Evolutionary conservation across 2,797 vertebrate species (phyloP).

Genomic region (Sebastolobus alascanus): DNA sequence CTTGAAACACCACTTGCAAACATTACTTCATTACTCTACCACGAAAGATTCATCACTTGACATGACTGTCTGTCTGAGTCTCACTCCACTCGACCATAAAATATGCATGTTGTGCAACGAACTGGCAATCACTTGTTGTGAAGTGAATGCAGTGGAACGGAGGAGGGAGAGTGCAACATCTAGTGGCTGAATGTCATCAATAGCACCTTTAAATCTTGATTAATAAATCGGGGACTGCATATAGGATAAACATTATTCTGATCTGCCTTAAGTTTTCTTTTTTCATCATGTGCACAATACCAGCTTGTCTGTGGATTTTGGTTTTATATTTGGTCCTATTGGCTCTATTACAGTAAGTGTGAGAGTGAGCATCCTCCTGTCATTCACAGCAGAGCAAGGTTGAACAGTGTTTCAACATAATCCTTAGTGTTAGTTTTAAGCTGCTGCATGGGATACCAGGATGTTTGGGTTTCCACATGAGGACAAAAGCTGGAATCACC

Average conservation of each 20-base stretch:
- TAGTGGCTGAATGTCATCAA: too few relatives aligned
- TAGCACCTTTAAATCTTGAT: constrained; percentile 5
- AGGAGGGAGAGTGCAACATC: too few relatives aligned
- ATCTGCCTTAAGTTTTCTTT: background rate
- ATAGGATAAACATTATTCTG: background rate
- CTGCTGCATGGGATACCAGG: background rate
- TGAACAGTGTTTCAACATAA: constrained; percentile 18
- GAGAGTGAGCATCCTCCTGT: background rate
- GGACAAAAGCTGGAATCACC: background rate
- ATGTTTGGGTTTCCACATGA: background rate
- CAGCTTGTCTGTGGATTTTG: constrained; percentile 4
- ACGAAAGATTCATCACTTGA: too few relatives aligned
- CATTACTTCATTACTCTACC: too few relatives aligned
- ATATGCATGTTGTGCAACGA: too few relatives aligned
- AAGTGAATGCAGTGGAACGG: too few relatives aligned
- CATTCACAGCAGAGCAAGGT: constrained; percentile 3
- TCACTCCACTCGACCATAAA: background rate
- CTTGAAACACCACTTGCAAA: too few relatives aligned
- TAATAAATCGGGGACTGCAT: constrained; percentile 9
- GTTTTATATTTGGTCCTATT: constrained; percentile 2
- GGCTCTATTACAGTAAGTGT: background rate
- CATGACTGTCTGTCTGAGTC: too few relatives aligned
- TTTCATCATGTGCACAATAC: background rate
- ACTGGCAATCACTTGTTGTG: too few relatives aligned
- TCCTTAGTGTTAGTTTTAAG: background rate